Evolutionary conservation across 2,888 invertebrate genomes (phyloP).

Genomic region (Epinotia bilunana): DNA sequence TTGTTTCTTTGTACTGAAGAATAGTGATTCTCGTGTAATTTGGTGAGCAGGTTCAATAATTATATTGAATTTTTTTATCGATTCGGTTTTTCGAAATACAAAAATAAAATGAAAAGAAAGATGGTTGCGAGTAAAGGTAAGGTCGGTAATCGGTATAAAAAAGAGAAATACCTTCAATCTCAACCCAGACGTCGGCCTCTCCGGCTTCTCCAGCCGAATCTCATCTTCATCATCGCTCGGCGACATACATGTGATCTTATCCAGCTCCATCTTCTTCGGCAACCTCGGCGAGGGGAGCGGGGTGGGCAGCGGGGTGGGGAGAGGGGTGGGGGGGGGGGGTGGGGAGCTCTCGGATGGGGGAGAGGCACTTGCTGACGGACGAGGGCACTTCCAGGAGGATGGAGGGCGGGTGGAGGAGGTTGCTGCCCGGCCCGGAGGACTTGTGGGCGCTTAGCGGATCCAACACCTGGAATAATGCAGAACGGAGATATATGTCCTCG

Average conservation of each 20-base stretch:
- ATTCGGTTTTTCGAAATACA: too few species aligned
- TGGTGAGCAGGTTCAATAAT: too few species aligned
- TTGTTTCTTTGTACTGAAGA: too few species aligned
- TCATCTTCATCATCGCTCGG: constrained; percentile 81
- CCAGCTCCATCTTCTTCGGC: constrained; percentile 71
- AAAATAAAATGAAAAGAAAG: too few species aligned
- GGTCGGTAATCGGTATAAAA: too few species aligned
- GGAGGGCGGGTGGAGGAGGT: constrained; percentile 88
- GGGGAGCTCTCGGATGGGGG: constrained; percentile 91
- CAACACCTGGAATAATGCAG: constrained; percentile 80
- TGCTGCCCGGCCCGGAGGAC: constrained; percentile 82
- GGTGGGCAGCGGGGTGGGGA: constrained; percentile 87
- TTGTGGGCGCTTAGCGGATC: constrained; percentile 88
- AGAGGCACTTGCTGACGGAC: constrained; percentile 90
- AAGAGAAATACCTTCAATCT: constrained; percentile 66
- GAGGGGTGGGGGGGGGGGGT: constrained; percentile 88
- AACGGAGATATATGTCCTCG: not conserved
- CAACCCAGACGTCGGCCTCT: constrained; percentile 68
- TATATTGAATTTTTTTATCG: too few species aligned
- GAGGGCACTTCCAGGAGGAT: constrained; percentile 91
- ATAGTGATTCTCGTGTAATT: too few species aligned
- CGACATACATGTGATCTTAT: constrained; percentile 66
- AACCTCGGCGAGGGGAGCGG: constrained; percentile 83
- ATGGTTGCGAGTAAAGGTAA: too few species aligned
- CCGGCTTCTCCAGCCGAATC: constrained; percentile 67